Evolutionary conservation across 2,797 vertebrate genomes (phyloP), one percentile per base, ranked within the genome.

Genomic region (Leuciscus waleckii): DNA sequence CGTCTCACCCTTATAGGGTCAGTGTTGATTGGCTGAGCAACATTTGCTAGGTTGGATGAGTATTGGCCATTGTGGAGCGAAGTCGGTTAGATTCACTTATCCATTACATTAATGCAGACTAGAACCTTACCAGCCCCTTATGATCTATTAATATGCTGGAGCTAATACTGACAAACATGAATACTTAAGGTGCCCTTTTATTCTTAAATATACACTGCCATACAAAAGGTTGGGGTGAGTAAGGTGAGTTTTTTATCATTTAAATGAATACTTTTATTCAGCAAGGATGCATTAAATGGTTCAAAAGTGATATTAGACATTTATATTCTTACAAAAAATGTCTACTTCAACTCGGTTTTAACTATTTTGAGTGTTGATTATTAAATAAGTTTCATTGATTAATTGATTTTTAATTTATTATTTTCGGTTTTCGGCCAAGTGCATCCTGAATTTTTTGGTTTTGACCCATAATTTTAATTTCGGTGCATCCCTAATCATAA

Each of bases 51-150:
- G 46, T 79, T 46, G 32, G 35, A 56, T 78, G 35, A 73, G 41
- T 35, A 19, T 13, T 70, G 67, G 26, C 41, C 69, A 16, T 63
- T n/a, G 26, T 41, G 26, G 13, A 65, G 32, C 3, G 6, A 8
- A 16, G 29, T 75, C 16, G 32, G 61, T 51, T 67, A 56, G 16
- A 51, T 56, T 32, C 29, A 73, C 67, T 63, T 73, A 32, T 41
- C 3, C 41, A 41, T 74, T 70, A 69, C 65, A 82, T 21, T 85
- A 79, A 91, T 90, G 87, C 84, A 88, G 89, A 90, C 79, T 79
- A 86, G 86, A 89, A n/a, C 67, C 87, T 89, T 41, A 46, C 5
- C 61, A 8, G 19, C 26, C 10, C 2, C 71, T 46, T 11, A 16
- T 29, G 41, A 75, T 21, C 29, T 17, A 54, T 49, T 54, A 32